Base-by-base conservation (phyloP, 2,113 vertebrate species). In the Scophthalmus maximus region DNA sequence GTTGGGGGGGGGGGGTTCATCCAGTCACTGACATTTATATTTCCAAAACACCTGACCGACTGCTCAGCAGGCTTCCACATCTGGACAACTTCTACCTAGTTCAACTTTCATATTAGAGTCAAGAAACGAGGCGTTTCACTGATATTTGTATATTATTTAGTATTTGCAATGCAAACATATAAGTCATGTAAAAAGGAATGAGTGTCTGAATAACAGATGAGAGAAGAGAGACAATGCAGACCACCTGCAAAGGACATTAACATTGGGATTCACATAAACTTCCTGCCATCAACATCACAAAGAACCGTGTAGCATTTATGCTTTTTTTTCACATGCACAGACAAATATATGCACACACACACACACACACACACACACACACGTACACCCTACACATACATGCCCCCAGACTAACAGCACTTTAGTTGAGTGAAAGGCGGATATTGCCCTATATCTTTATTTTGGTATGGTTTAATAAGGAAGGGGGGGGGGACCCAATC, bases 381-480 rank as follows among this genome's bases (percentile, higher is more conserved):
- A n/a, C n/a, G n/a, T n/a, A n/a, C n/a, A n/a, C n/a, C n/a, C n/a
- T n/a, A 18, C 40, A 42, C 40, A 42, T 4, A 42, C 40, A 18
- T 7, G 38, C 38, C 38, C 38, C 38, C 38, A 40, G 38, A 40
- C 12, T 17, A 42, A 46, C 8, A 5, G 3, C 22, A 34, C 64
- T 46, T 22, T 9, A 60, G 42, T 55, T 70, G 49, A 68, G 27
- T 75, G 62, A 73, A 69, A 79, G 71, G 46, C 9, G n/a, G 59
- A 82, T 51, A 75, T 80, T 74, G 61, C 26, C 36, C 29, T 32
- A 15, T 49, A 72, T 73, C 73, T 78, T 73, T 73, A 76, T 56
- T 69, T 51, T 77, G 52, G 26, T 82, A 40, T 32, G n/a, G 30
- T 53, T 67, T 72, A 73, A 68, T 81, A 66, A 69, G 36, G n/a